Percentiles rank a stretch among this genome's conserved stretches.
phyloP scores from a whole-genome alignment of 2,888 invertebrate genomes.

The Diarsia mendica region DNA sequence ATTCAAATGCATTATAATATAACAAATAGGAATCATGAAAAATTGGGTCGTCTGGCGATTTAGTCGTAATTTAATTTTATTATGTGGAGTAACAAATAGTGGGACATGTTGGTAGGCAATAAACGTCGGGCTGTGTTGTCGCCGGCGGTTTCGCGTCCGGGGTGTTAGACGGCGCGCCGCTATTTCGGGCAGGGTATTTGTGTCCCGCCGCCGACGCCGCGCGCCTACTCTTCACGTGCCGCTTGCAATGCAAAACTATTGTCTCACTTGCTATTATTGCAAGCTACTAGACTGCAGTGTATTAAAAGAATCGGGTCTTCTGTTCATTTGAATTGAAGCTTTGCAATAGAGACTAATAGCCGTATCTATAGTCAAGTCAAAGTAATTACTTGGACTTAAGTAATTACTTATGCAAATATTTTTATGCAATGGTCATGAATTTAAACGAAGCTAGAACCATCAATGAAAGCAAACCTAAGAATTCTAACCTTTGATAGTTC shows the following conservation, averaged over 20 bases:
- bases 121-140: slow-evolving; percentile 66
- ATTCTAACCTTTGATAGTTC: too few relatives aligned
- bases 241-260: slow-evolving; percentile 76
- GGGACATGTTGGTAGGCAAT: slow-evolving; percentile 65
- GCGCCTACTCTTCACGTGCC: slow-evolving; percentile 78
- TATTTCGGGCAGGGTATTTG: slow-evolving; percentile 86
- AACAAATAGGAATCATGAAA: slow-evolving; percentile 49
- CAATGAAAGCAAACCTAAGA: too few relatives aligned
- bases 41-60: slow-evolving; percentile 55
- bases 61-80: slow-evolving; percentile 64
- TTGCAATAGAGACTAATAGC: neutral
- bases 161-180: slow-evolving; percentile 85
- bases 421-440: too few relatives aligned
- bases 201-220: slow-evolving; percentile 76
- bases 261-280: slow-evolving; percentile 67
- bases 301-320: slow-evolving; percentile 14
- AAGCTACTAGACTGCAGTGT: slow-evolving; percentile 49
- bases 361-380: too few relatives aligned
- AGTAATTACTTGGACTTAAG: too few relatives aligned
- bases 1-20: slow-evolving; percentile 40
- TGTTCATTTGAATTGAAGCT: slow-evolving; percentile 6
- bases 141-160: slow-evolving; percentile 73
- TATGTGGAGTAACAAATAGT: slow-evolving; percentile 66
- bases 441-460: too few relatives aligned
- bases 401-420: too few relatives aligned